A percentile compares a stretch with the other conserved stretches of the same genome.
phyloP scores from a whole-genome alignment of 2,113 vertebrate genomes.

The Recurvirostra avosetta region DNA sequence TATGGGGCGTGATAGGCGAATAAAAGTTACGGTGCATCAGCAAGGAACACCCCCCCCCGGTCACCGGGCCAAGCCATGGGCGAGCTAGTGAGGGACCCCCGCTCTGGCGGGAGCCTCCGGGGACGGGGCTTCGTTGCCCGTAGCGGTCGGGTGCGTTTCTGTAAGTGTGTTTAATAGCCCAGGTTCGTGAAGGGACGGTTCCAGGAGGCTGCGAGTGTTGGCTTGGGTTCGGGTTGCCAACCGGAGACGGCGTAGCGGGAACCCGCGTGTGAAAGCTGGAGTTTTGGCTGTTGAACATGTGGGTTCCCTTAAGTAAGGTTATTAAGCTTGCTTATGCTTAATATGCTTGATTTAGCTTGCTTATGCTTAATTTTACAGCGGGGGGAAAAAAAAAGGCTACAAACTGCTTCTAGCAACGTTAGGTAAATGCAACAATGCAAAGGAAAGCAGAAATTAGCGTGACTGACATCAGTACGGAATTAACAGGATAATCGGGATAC shows the following conservation, averaged over 20 bases:
- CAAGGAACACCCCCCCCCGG: background rate
- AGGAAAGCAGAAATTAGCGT: background rate
- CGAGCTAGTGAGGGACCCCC: background rate
- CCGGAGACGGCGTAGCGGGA: background rate
- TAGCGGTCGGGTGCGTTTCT: background rate
- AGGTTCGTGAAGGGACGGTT: fast-evolving
- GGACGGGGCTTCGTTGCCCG: background rate
- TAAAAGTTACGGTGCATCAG: background rate
- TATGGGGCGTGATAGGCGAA: background rate
- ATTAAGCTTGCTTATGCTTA: background rate
- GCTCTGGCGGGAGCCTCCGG: background rate
- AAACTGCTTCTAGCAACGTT: background rate
- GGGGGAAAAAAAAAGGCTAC: background rate
- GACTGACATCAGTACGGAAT: background rate
- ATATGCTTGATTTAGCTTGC: background rate
- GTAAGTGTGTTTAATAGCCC: background rate
- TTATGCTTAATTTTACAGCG: background rate
- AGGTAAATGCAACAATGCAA: background rate
- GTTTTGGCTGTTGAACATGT: background rate
- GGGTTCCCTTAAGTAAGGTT: background rate
- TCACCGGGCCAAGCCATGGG: background rate
- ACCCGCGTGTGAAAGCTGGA: background rate
- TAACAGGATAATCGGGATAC: background rate
- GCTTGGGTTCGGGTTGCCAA: background rate
- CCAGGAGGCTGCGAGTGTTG: fast-evolving